These are phyloP conservation scores for Cavia porcellus DNA, from an alignment of 2,113 vertebrate species.

Conservation along the genomic window DNA sequence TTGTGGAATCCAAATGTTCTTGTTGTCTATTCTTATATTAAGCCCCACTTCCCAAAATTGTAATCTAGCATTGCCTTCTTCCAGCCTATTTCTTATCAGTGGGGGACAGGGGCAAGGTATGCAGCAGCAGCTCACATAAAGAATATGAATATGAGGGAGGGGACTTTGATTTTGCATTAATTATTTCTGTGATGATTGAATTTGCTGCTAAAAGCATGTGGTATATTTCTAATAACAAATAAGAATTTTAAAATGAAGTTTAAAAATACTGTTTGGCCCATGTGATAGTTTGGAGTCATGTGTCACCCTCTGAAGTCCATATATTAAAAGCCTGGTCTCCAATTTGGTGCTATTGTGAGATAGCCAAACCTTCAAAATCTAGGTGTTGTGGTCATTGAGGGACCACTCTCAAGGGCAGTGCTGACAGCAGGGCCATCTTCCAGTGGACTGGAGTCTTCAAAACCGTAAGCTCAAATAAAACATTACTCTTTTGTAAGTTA, in stretches of 20 bases:
- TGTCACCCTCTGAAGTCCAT: not conserved
- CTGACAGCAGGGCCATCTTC: not conserved
- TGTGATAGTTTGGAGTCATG: not conserved
- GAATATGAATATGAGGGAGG: not conserved
- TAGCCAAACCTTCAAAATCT: not conserved
- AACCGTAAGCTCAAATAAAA: not conserved
- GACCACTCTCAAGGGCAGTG: not conserved
- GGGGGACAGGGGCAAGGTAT: not conserved
- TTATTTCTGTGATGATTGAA: slow-evolving; percentile 1
- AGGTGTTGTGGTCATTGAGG: not conserved
- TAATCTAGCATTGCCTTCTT: not conserved
- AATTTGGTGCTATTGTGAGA: not conserved
- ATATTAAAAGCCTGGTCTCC: not conserved
- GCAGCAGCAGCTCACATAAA: not conserved
- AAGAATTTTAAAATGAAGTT: not conserved
- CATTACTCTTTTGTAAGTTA: not conserved
- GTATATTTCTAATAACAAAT: slow-evolving; percentile 9
- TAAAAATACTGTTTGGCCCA: not conserved
- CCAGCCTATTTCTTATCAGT: not conserved
- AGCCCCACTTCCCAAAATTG: not conserved
- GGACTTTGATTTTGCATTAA: not conserved
- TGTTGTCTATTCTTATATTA: not conserved
- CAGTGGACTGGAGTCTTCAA: not conserved
- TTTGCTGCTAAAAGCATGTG: not conserved
- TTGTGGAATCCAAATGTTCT: slow-evolving; percentile 27